phyloP scores from a whole-genome alignment of 2,888 invertebrate species.

The Mellilla xanthometata region DNA sequence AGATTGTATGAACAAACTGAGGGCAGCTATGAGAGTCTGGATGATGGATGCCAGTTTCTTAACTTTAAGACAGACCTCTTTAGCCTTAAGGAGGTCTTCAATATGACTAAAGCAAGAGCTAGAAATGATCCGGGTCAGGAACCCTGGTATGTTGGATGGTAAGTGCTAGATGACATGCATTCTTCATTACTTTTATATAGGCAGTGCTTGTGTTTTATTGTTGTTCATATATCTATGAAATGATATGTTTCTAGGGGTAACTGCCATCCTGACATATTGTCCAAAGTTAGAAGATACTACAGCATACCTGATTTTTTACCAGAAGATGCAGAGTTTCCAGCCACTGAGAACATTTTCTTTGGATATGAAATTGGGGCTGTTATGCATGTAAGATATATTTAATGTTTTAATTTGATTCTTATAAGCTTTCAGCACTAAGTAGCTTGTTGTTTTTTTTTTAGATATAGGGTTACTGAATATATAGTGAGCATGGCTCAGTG shows the following conservation, averaged over 20 bases:
- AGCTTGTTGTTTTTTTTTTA: too few species aligned
- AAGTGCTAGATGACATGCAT: conserved; percentile 51
- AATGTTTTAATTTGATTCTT: too few species aligned
- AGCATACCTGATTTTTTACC: conserved; percentile 93
- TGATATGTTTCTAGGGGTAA: conserved; percentile 86
- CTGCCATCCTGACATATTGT: conserved; percentile 91
- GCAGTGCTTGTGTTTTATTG: too few species aligned
- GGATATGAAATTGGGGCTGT: conserved; percentile 95
- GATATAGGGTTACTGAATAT: too few species aligned
- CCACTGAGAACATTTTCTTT: conserved; percentile 95
- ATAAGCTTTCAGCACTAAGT: too few species aligned
- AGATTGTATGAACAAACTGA: conserved; percentile 85
- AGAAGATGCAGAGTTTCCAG: conserved; percentile 93
- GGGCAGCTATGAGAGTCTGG: conserved; percentile 88
- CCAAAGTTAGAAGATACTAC: conserved; percentile 89
- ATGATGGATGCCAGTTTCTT: conserved; percentile 93
- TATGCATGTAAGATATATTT: conserved; percentile 88
- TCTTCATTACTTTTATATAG: too few species aligned
- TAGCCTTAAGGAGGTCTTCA: conserved; percentile 89
- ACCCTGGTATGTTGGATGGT: conserved; percentile 97
- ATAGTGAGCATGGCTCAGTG: too few species aligned
- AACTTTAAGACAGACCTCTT: conserved; percentile 93
- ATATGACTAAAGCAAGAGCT: conserved; percentile 86
- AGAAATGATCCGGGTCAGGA: conserved; percentile 83
- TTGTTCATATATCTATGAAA: too few species aligned